Evolutionary conservation across 2,888 invertebrate species (phyloP).

Genomic region (Tholera decimalis): DNA sequence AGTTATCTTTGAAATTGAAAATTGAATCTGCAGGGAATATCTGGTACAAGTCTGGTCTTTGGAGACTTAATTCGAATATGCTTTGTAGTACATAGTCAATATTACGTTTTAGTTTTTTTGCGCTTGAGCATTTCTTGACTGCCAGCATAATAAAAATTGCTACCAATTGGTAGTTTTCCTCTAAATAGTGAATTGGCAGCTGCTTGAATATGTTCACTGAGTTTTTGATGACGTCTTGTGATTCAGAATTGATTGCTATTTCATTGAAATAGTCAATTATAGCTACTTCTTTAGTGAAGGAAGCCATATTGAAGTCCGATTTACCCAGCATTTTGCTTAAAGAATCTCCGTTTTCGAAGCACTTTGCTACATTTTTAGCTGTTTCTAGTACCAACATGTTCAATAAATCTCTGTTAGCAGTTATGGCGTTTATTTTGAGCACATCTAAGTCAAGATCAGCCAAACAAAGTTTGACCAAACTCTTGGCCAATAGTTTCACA

Average conservation of each 20-base stretch:
- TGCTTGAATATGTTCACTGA: conserved; percentile 78
- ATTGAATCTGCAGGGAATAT: conserved; percentile 81
- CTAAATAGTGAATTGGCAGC: conserved; percentile 81
- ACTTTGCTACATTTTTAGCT: conserved; percentile 76
- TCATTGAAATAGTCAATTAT: conserved; percentile 73
- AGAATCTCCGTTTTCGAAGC: conserved; percentile 76
- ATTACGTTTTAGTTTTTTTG: conserved; percentile 77
- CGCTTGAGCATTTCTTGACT: conserved; percentile 80
- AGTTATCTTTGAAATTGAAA: conserved; percentile 79
- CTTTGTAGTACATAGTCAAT: conserved; percentile 79
- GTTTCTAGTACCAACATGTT: conserved; percentile 80
- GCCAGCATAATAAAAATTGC: conserved; percentile 80
- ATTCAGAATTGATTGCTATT: conserved; percentile 65
- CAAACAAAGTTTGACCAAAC: conserved; percentile 75
- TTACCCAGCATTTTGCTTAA: conserved; percentile 79
- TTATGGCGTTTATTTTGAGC: conserved; percentile 73
- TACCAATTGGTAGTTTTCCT: conserved; percentile 84
- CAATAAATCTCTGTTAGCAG: conserved; percentile 76
- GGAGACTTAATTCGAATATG: conserved; percentile 83
- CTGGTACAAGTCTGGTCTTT: conserved; percentile 85
- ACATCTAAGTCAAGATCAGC: conserved; percentile 68
- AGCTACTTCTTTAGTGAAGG: conserved; percentile 74
- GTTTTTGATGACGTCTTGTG: conserved; percentile 70
- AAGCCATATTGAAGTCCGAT: conserved; percentile 75
- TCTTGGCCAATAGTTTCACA: conserved; percentile 78